These are phyloP conservation scores for Platysteira castanea DNA, from an alignment of 2,113 vertebrate genomes.

Conservation along the genomic window DNA sequence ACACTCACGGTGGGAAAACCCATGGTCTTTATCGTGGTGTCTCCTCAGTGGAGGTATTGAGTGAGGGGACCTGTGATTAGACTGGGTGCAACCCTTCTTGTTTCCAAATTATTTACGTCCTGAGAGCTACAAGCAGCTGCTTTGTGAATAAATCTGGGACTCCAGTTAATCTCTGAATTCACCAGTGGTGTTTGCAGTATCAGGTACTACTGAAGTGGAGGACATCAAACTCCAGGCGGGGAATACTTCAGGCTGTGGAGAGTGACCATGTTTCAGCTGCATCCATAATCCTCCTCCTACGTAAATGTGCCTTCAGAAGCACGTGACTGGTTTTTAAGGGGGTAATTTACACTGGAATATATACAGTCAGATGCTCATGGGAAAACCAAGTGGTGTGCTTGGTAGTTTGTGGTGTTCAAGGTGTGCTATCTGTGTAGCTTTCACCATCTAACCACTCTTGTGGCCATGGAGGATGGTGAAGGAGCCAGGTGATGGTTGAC, in stretches of 20 bases:
- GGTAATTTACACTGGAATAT: neutral
- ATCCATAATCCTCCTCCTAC: neutral
- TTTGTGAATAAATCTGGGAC: neutral
- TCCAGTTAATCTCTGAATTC: neutral
- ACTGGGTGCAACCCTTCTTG: neutral
- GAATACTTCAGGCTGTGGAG: neutral
- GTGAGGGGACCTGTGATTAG: neutral
- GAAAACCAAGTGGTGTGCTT: neutral
- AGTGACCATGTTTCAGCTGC: neutral
- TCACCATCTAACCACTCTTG: neutral
- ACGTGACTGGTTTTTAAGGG: neutral
- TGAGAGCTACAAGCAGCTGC: neutral
- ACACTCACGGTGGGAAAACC: rapidly evolving
- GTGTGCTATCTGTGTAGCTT: neutral
- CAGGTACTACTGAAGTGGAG: neutral
- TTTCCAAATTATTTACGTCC: neutral
- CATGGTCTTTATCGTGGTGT: neutral
- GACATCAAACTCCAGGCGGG: neutral
- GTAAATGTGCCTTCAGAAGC: neutral
- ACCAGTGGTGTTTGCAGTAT: neutral
- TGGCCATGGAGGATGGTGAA: neutral
- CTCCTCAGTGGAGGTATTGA: neutral
- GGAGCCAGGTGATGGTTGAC: neutral
- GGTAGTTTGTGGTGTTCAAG: neutral
- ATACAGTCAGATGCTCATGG: neutral